Percentiles rank a stretch among this genome's conserved stretches.
Conservation (phyloP, 2,888 invertebrate species). For the Amphimallon solstitiale region DNA sequence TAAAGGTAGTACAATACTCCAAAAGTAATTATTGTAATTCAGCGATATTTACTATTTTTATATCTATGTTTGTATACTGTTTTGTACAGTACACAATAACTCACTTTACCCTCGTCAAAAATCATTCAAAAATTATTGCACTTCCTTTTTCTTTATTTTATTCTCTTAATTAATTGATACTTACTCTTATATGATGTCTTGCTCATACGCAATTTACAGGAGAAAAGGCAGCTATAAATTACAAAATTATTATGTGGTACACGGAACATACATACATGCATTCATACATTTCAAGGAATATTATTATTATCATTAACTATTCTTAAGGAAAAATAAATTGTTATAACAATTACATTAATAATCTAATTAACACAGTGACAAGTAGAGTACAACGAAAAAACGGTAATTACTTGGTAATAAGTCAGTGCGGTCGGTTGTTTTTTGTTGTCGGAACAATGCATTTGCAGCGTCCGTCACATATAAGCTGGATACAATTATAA, state of each 20-base stretch:
- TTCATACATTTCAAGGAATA: neutral
- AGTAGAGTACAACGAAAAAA: slow-evolving; percentile 37
- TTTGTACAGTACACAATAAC: too few species aligned
- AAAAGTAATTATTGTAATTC: too few species aligned
- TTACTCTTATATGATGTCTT: neutral
- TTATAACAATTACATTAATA: slow-evolving; percentile 25
- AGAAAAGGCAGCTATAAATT: slow-evolving; percentile 13
- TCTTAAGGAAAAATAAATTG: neutral
- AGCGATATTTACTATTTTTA: too few species aligned
- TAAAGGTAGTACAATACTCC: too few species aligned
- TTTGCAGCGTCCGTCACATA: slow-evolving; percentile 30
- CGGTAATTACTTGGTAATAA: slow-evolving; percentile 21
- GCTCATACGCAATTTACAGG: slow-evolving; percentile 1
- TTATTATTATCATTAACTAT: slow-evolving; percentile 7
- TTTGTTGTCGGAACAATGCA: slow-evolving; percentile 22
- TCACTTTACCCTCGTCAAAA: too few species aligned
- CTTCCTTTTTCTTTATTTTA: neutral
- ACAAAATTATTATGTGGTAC: slow-evolving; percentile 10
- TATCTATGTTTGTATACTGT: too few species aligned
- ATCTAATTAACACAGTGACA: slow-evolving; percentile 31
- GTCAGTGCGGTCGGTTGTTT: neutral
- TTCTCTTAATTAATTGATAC: neutral
- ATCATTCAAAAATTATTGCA: too few species aligned
- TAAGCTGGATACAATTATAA: neutral
- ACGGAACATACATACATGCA: neutral